phyloP scores from a whole-genome alignment of 2,888 invertebrate genomes.

The Cremastinae sp. region DNA sequence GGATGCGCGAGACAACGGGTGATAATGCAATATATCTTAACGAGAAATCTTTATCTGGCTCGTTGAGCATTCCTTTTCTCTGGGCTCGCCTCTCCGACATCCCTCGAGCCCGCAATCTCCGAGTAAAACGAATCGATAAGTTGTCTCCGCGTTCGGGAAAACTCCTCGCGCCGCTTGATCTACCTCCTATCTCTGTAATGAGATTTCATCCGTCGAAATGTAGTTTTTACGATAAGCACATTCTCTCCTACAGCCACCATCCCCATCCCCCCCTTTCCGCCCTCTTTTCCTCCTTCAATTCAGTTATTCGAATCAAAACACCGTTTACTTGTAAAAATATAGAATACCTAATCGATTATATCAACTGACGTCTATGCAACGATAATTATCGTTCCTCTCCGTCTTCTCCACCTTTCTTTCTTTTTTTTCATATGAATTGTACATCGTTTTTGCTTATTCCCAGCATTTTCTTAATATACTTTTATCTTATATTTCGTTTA shows the following conservation, averaged over 20 bases:
- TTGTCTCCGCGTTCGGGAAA: conserved; percentile 6
- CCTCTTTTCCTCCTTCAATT: background rate
- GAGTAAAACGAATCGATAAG: conserved; percentile 34
- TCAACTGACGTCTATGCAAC: conserved; percentile 11
- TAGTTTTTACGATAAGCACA: conserved; percentile 5
- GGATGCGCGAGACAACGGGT: conserved; percentile 19
- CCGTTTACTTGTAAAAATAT: conserved; percentile 32
- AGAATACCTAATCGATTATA: conserved; percentile 14
- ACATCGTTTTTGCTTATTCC: conserved; percentile 5
- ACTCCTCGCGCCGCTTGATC: conserved; percentile 12
- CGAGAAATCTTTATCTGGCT: conserved; percentile 35
- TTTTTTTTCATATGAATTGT: background rate
- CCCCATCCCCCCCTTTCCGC: too few species aligned
- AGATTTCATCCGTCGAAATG: conserved; percentile 15
- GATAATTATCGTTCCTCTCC: conserved; percentile 14
- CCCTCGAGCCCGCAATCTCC: background rate
- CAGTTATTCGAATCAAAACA: conserved; percentile 18
- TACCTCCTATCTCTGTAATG: conserved; percentile 7
- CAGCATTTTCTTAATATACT: background rate
- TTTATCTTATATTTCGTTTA: conserved; percentile 10
- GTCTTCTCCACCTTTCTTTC: background rate
- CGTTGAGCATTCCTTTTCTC: conserved; percentile 1
- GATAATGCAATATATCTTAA: conserved; percentile 32
- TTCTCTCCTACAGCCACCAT: too few species aligned
- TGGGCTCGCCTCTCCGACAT: background rate